A percentile compares a stretch with the other conserved stretches of the same genome.
Evolutionary conservation across 2,113 vertebrate species (phyloP).

Genomic region (Thalassarche chlororhynchos): DNA sequence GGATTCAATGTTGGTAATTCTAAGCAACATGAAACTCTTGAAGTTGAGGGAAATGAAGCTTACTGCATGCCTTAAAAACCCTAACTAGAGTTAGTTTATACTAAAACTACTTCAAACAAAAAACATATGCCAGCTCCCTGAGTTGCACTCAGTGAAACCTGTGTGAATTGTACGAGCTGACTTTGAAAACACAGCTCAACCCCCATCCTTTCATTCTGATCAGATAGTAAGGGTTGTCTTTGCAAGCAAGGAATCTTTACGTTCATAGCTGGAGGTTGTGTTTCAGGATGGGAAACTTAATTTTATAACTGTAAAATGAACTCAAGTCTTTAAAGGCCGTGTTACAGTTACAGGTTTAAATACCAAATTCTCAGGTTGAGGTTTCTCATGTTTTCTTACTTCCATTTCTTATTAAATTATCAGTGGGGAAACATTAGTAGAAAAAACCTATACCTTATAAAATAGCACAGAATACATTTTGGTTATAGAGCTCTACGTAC

Average conservation of each 20-base stretch:
- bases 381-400: not conserved
- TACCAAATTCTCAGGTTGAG: not conserved
- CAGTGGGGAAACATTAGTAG: not conserved
- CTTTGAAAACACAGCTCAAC: not conserved
- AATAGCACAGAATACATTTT: not conserved
- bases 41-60: not conserved
- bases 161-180: not conserved
- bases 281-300: not conserved
- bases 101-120: not conserved
- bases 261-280: not conserved
- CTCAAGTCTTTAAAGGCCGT: not conserved
- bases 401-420: not conserved
- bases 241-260: not conserved
- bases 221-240: not conserved
- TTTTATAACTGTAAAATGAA: not conserved
- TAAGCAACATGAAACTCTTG: not conserved
- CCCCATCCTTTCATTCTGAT: not conserved
- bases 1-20: not conserved
- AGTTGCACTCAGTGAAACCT: not conserved
- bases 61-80: not conserved
- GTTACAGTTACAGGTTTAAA: not conserved
- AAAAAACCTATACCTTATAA: not conserved
- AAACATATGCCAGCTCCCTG: not conserved
- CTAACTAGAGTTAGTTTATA: not conserved
- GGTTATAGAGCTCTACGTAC: not conserved